phyloP scores from a whole-genome alignment of 2,888 invertebrate species.

The Sminthurinus aureus region DNA sequence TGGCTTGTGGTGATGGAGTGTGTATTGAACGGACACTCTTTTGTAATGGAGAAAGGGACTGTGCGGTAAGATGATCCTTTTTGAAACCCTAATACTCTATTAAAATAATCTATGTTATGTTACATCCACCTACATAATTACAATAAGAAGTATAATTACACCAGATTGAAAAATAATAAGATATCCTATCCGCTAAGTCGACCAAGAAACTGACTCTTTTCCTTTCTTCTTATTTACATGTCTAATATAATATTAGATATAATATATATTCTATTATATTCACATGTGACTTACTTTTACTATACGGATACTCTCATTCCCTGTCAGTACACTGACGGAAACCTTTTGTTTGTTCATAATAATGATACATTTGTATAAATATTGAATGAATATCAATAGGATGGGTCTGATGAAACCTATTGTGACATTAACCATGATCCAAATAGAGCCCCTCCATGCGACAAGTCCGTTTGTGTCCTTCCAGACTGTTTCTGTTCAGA shows the following conservation, averaged over 20 bases:
- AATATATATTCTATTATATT: not conserved
- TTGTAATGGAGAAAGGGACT: constrained; percentile 92
- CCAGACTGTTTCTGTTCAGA: constrained; percentile 96
- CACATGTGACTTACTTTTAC: not conserved
- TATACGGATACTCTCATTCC: too few species aligned
- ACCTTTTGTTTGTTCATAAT: too few species aligned
- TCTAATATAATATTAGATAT: not conserved
- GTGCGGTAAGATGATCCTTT: constrained; percentile 62
- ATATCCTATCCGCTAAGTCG: not conserved
- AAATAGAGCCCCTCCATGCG: constrained; percentile 89
- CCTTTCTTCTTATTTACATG: not conserved
- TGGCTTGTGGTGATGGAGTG: constrained; percentile 86
- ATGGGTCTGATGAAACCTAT: constrained; percentile 58
- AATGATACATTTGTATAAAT: not conserved
- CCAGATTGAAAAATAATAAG: not conserved
- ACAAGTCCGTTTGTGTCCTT: constrained; percentile 81
- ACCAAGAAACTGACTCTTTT: not conserved
- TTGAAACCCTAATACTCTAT: not conserved
- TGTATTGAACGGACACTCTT: constrained; percentile 90
- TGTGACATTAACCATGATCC: constrained; percentile 76
- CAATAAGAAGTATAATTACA: too few species aligned
- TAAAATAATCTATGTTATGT: too few species aligned
- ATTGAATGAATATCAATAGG: constrained; percentile 35
- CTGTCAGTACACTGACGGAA: too few species aligned
- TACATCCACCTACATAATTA: too few species aligned